phyloP scores from a whole-genome alignment of 2,797 vertebrate species.

The Agapornis canus region DNA sequence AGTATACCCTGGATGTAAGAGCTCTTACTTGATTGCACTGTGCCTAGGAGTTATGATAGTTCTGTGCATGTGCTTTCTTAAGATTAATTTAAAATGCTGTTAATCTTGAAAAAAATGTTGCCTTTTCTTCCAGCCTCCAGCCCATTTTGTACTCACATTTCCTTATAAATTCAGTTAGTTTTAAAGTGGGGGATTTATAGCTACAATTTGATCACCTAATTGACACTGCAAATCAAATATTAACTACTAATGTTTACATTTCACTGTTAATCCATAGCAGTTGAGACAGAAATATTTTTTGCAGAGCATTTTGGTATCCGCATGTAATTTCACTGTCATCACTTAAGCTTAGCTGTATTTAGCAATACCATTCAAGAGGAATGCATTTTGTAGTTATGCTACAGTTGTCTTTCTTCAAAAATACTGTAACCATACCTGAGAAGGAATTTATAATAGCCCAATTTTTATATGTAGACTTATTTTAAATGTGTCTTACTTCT shows the following conservation, averaged over 20 bases:
- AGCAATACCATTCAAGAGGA: neutral
- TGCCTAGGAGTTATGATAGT: neutral
- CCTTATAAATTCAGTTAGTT: neutral
- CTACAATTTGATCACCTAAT: neutral
- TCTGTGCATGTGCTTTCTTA: neutral
- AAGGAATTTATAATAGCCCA: neutral
- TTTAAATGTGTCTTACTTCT: neutral
- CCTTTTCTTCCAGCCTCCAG: neutral
- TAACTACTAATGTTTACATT: neutral
- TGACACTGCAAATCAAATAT: neutral
- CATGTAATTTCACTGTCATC: neutral
- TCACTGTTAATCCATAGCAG: neutral
- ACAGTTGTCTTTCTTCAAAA: neutral
- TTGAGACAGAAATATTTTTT: neutral
- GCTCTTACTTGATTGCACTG: neutral
- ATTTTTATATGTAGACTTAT: neutral
- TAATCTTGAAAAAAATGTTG: neutral
- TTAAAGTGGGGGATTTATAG: neutral
- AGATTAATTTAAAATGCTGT: neutral
- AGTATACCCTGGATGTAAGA: neutral
- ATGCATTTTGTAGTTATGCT: neutral
- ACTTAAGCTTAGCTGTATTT: neutral
- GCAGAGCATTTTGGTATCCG: neutral
- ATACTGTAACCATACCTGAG: neutral
- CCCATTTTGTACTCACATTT: neutral